Evolutionary conservation across 2,888 invertebrate genomes (phyloP).

Genomic region (Pandemis corylana): DNA sequence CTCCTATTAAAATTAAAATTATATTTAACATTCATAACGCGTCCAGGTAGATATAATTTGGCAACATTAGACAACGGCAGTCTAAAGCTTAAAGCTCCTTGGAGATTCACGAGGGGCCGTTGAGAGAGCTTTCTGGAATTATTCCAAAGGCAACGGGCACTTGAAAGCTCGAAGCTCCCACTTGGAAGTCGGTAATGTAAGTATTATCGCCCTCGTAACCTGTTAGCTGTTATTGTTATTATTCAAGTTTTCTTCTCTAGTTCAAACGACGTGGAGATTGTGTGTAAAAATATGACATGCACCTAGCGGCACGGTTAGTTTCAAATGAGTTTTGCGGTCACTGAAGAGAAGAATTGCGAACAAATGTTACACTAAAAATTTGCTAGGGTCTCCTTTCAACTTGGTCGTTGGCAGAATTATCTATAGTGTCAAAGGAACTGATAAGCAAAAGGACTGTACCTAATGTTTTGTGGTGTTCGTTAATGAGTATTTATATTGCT

Average conservation of each 20-base stretch:
- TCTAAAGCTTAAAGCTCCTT: slow-evolving; percentile 34
- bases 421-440: too few relatives aligned
- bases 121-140: slow-evolving; percentile 43
- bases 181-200: slow-evolving; percentile 13
- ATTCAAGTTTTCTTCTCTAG: neutral
- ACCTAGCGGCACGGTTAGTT: too few relatives aligned
- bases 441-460: too few relatives aligned
- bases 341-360: too few relatives aligned
- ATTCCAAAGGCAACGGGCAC: slow-evolving; percentile 41
- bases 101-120: slow-evolving; percentile 32
- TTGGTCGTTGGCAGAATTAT: too few relatives aligned
- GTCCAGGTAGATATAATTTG: slow-evolving; percentile 37
- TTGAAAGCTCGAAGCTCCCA: slow-evolving; percentile 9
- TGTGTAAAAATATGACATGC: neutral
- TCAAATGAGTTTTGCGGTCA: too few relatives aligned
- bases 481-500: too few relatives aligned
- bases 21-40: slow-evolving; percentile 30
- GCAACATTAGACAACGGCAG: slow-evolving; percentile 35
- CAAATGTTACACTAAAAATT: too few relatives aligned
- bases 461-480: too few relatives aligned
- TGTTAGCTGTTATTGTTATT: slow-evolving; percentile 25
- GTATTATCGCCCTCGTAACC: slow-evolving; percentile 14
- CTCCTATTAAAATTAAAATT: slow-evolving; percentile 1
- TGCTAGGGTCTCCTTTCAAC: too few relatives aligned
- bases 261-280: neutral